Percentiles rank a stretch among this genome's conserved stretches.
phyloP scores from a whole-genome alignment of 2,888 invertebrate species.

The Drosophila nr. fundita region DNA sequence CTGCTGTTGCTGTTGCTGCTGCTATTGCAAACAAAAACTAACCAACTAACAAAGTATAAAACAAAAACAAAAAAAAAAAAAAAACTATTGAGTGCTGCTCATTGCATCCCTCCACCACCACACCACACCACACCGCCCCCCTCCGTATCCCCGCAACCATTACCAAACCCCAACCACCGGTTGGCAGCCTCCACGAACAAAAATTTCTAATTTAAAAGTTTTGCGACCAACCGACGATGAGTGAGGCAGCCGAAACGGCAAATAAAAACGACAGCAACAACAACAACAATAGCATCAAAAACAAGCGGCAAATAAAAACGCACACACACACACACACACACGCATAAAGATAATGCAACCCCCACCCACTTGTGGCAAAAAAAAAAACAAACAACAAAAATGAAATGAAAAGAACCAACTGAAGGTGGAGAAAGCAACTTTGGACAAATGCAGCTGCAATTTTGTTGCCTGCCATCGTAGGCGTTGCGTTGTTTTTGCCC shows the following conservation, averaged over 20 bases:
- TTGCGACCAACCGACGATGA: slow-evolving; percentile 71
- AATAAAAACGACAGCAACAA: slow-evolving; percentile 42
- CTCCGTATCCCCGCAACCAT: slow-evolving; percentile 12
- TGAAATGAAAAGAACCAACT: slow-evolving; percentile 28
- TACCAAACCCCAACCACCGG: slow-evolving; percentile 17
- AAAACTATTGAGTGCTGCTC: slow-evolving; percentile 74
- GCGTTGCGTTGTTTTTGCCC: slow-evolving; percentile 79
- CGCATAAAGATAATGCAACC: slow-evolving; percentile 69
- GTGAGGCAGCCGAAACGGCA: slow-evolving; percentile 64
- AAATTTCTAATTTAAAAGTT: slow-evolving; percentile 81
- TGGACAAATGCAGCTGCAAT: slow-evolving; percentile 67
- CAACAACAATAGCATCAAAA: slow-evolving; percentile 44
- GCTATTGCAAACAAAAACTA: slow-evolving; percentile 67
- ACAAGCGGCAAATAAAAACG: slow-evolving; percentile 74
- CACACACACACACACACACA: slow-evolving; percentile 24
- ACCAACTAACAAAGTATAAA: slow-evolving; percentile 77
- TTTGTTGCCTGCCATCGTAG: slow-evolving; percentile 57
- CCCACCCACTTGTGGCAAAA: slow-evolving; percentile 58
- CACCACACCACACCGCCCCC: slow-evolving; percentile 1
- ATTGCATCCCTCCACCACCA: slow-evolving; percentile 18
- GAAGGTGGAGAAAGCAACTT: slow-evolving; percentile 62
- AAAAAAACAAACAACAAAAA: slow-evolving; percentile 21
- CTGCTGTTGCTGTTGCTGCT: slow-evolving; percentile 22
- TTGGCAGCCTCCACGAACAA: slow-evolving; percentile 65
- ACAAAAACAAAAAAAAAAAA: slow-evolving; percentile 49